phyloP scores from a whole-genome alignment of 2,113 vertebrate species.

The Ariopsis seemanni region DNA sequence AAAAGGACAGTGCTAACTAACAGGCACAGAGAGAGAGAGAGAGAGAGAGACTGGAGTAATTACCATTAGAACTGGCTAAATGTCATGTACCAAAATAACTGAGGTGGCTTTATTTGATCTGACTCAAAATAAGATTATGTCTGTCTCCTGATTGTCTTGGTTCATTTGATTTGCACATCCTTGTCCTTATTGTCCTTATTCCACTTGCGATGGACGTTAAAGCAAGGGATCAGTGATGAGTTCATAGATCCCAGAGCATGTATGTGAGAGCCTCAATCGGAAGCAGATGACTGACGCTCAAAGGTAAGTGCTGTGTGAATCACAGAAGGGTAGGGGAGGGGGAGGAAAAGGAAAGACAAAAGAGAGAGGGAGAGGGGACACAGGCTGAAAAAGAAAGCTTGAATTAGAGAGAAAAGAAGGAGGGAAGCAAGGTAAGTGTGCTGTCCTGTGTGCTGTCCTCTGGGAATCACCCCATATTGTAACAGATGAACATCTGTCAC shows the following conservation, averaged over 20 bases:
- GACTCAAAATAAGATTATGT: background rate
- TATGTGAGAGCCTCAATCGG: background rate
- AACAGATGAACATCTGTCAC: constrained; percentile 44
- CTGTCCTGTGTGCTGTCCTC: constrained; percentile 21
- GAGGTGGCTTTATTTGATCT: constrained; percentile 10
- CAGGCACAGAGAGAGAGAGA: constrained; percentile 4
- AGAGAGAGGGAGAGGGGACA: background rate
- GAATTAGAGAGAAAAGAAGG: constrained; percentile 14
- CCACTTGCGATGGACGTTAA: background rate
- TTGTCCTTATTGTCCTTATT: background rate
- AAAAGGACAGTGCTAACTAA: background rate
- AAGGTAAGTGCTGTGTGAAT: constrained; percentile 5
- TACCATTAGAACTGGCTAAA: constrained; percentile 17
- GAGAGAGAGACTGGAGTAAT: constrained; percentile 15
- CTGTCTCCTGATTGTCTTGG: background rate
- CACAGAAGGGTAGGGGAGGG: background rate
- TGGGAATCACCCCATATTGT: constrained; percentile 31
- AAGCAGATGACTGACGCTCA: background rate
- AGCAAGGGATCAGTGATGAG: constrained; percentile 5
- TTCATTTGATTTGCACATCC: background rate
- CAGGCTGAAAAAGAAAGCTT: background rate
- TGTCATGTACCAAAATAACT: constrained; percentile 17
- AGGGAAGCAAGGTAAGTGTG: constrained; percentile 2
- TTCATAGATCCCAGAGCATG: constrained; percentile 3
- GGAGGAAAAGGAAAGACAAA: background rate